These are phyloP conservation scores for Actinia equina DNA, from an alignment of 64 coral and sea anemone genomes.

Conservation along the genomic window DNA sequence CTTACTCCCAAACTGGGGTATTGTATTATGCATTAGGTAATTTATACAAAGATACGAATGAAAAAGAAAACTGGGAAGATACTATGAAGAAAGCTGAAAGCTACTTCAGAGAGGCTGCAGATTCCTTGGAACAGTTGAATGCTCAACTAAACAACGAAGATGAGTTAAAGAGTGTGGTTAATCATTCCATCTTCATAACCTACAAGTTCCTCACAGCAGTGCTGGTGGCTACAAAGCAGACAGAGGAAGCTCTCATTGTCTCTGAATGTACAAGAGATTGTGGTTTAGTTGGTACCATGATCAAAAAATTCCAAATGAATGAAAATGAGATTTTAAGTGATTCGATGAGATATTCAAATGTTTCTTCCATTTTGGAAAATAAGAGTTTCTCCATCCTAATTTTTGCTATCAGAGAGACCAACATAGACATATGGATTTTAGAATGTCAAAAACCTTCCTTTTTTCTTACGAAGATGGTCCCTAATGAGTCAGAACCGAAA, in stretches of 20 bases:
- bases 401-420: neutral
- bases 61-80: neutral
- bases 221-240: neutral
- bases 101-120: neutral
- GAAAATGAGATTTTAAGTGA: neutral
- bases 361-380: neutral
- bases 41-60: neutral
- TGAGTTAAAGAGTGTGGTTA: neutral
- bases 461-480: neutral
- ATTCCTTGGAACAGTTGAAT: neutral
- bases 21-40: neutral
- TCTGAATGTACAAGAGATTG: neutral
- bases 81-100: neutral
- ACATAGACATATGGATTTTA: neutral
- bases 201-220: neutral
- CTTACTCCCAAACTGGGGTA: slow-evolving; percentile 16
- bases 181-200: neutral
- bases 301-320: neutral
- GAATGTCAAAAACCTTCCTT: neutral
- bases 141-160: neutral
- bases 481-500: neutral
- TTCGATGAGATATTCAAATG: neutral
- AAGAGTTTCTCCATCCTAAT: neutral
- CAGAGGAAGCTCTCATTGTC: neutral
- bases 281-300: neutral